Evolutionary conservation across 2,888 invertebrate species (phyloP), one percentile per base, ranked within the genome.

Genomic region (Azorinus chamasolen): DNA sequence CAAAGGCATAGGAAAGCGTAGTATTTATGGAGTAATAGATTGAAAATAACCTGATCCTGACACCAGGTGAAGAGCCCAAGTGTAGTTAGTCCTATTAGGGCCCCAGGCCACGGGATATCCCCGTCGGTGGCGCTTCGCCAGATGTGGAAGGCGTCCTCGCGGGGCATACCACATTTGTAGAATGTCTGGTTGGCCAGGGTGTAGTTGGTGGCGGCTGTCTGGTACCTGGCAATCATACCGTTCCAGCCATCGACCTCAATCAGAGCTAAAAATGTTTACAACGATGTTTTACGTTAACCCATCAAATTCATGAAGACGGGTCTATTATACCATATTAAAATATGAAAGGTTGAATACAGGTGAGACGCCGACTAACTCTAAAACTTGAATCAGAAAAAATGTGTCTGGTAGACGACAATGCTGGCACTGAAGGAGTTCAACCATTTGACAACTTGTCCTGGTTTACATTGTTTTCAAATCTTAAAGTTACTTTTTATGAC

Each of bases 211-310:
- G 91, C 87, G 0, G 94, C 91, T 6, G 83, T 78, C 74, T 90
- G 89, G 83, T 92, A 94, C 16, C 90, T 85, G 2, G 88, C 83
- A 51, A 93, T 86, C 73, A 94, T 85, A 22, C 88, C 89, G 5
- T 90, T 79, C 87, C 94, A 94, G 0, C 94, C 94, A 2, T 94
- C 94, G 16, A 94, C 93, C 41, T 92, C 90, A 16, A 41, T 27
- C 22, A 81, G 48, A 6, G 83, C 84, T 84, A 43, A 16, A 64
- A 54, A 53, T 20, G 14, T 14, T 4, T 8, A 20, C 22, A 20
- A 20, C n/a, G 22, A 50, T 20, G 8, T 50, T 48, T 14, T 41
- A 10, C 41, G 14, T 10, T 41, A 41, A 48, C 48, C 18, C n/a
- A n/a, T n/a, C n/a, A n/a, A n/a, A n/a, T n/a, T n/a, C n/a, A n/a